Evolutionary conservation across 2,113 vertebrate genomes (phyloP), one percentile per base, ranked within the genome.

Genomic region (Oreochromis tanganicae): DNA sequence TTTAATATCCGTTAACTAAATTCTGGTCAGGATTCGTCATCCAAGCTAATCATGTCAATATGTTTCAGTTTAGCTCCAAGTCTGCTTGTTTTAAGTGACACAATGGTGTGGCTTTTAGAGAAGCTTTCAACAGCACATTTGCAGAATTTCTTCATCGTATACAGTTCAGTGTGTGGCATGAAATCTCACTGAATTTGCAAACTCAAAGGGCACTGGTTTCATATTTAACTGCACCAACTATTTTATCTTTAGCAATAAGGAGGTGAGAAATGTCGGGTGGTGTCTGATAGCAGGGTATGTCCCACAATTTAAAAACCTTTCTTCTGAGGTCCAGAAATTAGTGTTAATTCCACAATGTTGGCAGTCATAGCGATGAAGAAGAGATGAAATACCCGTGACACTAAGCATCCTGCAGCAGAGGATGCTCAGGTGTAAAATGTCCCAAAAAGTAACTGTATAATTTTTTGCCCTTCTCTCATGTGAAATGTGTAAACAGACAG

Each of bases 191-290:
- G 46, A 87, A 83, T 79, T 81, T 54, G 75, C 82, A 86, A 88
- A 85, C 83, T 91, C 80, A 88, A 82, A 84, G 80, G 85, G 82
- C 4, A 10, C 41, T 41, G 80, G 75, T 85, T 71, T 82, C 87
- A 63, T 38, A 61, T 38, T 84, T 68, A 63, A 88, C 81, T 71
- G 75, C 73, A 81, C 14, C 52, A 85, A 71, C 38, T 91, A 78
- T 78, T 91, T 88, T 84, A 57, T 95, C 93, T 92, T 84, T 21
- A 91, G 91, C 92, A 86, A 93, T 91, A 95, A 94, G 92, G 93
- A 94, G 88, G 94, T 95, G 95, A 95, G 87, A 94, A 95, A 95
- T 94, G 92, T 93, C 83, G 91, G n/a, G 87, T 92, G 91, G 89
- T 80, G 87, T 88, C 55, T 90, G 85, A 90, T 87, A 92, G 92